Percentiles rank a stretch among this genome's conserved stretches.
These are phyloP conservation scores for Ranitomeya variabilis DNA, from an alignment of 2,113 vertebrate species.

Conservation along the genomic window DNA sequence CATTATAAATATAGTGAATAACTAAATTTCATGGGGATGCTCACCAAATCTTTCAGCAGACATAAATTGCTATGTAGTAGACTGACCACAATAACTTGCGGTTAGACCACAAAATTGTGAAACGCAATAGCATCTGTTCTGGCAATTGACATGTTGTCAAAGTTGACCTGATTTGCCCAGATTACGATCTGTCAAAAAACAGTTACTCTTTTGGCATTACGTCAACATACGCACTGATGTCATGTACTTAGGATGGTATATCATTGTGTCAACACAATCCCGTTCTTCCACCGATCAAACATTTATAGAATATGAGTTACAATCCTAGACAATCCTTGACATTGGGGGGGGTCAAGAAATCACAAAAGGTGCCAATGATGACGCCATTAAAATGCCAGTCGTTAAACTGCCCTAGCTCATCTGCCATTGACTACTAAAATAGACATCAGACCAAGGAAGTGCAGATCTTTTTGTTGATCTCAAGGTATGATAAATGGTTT, in stretches of 20 bases:
- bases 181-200: not conserved
- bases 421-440: not conserved
- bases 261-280: too few species aligned
- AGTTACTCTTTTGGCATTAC: not conserved
- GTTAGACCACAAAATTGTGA: not conserved
- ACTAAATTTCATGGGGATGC: not conserved
- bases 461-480: too few species aligned
- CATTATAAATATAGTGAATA: not conserved
- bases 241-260: too few species aligned
- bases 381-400: too few species aligned
- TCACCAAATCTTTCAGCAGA: not conserved
- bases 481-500: not conserved
- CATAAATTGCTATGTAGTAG: not conserved
- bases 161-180: not conserved
- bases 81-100: too few species aligned
- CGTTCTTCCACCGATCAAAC: too few species aligned
- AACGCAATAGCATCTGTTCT: not conserved
- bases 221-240: not conserved
- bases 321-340: too few species aligned
- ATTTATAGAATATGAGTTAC: too few species aligned
- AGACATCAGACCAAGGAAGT: not conserved
- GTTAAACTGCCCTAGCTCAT: too few species aligned
- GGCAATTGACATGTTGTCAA: not conserved
- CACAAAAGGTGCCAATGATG: too few species aligned
- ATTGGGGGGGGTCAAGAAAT: too few species aligned